These are phyloP conservation scores for Orthosia gothica DNA, from an alignment of 2,888 invertebrate species.

Conservation along the genomic window DNA sequence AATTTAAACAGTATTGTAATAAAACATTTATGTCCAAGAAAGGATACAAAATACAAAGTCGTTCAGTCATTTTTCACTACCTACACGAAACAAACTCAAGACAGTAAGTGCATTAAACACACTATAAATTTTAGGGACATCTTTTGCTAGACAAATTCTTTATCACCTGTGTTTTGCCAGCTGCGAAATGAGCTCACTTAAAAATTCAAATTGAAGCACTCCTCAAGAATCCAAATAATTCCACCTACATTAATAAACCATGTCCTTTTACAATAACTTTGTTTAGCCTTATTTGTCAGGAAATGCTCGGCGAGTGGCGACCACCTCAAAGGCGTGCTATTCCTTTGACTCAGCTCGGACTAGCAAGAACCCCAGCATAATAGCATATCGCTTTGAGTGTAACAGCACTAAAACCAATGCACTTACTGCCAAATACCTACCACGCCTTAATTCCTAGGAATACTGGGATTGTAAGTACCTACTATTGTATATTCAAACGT, in stretches of 20 bases:
- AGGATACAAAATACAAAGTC: too few relatives aligned
- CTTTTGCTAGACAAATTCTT: too few relatives aligned
- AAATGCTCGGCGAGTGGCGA: constrained; percentile 18
- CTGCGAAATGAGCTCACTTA: too few relatives aligned
- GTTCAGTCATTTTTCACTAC: too few relatives aligned
- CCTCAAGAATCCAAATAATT: background rate
- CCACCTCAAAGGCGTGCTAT: constrained; percentile 48
- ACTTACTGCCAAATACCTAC: constrained; percentile 34
- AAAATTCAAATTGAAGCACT: too few relatives aligned
- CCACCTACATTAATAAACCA: background rate
- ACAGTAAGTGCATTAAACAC: too few relatives aligned
- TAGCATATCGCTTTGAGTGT: constrained; percentile 46
- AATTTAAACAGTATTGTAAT: too few relatives aligned
- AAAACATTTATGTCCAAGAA: too few relatives aligned
- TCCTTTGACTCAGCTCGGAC: constrained; percentile 43
- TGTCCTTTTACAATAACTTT: constrained; percentile 27
- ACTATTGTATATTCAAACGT: too few relatives aligned
- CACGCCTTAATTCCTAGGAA: background rate
- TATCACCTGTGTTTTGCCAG: too few relatives aligned
- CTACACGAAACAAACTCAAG: too few relatives aligned
- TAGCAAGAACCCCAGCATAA: constrained; percentile 21
- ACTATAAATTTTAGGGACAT: too few relatives aligned
- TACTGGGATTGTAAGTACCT: background rate
- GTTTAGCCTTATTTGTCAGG: constrained; percentile 20
- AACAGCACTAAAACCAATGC: constrained; percentile 30